A percentile compares a stretch with the other conserved stretches of the same genome.
Evolutionary conservation across 2,888 invertebrate species (phyloP).

Genomic region (Lottia scabra): DNA sequence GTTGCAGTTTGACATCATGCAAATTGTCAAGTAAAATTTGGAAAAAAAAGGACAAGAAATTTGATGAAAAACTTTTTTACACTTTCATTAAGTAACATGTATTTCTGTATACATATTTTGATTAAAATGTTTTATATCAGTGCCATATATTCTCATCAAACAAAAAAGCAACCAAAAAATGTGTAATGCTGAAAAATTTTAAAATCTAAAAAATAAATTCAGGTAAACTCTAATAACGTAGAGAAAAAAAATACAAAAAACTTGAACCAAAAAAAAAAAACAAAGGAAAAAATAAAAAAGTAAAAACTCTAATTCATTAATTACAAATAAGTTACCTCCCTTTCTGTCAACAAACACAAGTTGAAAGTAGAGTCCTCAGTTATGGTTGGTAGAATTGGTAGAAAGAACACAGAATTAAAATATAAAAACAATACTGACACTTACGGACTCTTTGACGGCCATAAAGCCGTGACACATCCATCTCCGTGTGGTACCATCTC

Average conservation of each 20-base stretch:
- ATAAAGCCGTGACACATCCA: constrained; percentile 99
- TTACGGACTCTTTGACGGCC: constrained; percentile 90
- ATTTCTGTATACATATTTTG: no score
- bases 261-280: background rate
- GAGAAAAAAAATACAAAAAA: background rate
- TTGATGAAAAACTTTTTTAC: no score
- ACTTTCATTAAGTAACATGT: no score
- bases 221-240: background rate
- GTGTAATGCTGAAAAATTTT: no score
- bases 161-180: no score
- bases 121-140: no score
- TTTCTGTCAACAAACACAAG: background rate
- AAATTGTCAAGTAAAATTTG: no score
- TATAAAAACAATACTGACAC: constrained; percentile 56
- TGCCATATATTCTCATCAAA: no score
- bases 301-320: no score
- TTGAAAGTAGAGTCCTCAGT: background rate
- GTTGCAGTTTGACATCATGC: no score
- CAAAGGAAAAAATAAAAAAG: background rate
- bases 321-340: background rate
- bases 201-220: background rate
- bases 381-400: constrained; percentile 6
- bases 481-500: constrained; percentile 96
- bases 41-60: no score
- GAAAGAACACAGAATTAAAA: constrained; percentile 7